Base-by-base conservation (phyloP, 2,888 invertebrate species). In the Erebia ligea region DNA sequence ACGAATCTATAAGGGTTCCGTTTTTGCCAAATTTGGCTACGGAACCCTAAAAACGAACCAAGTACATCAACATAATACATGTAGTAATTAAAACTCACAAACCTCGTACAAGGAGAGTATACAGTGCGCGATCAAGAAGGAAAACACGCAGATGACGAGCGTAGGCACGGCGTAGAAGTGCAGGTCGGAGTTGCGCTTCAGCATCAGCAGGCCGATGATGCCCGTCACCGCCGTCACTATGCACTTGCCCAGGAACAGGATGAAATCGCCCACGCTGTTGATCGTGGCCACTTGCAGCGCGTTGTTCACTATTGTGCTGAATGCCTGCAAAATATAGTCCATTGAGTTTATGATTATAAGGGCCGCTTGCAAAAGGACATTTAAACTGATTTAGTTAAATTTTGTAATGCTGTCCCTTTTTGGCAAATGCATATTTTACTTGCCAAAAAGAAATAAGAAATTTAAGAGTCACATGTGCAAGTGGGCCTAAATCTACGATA, bases 51-150 rank as follows among this genome's bases (percentile, higher is more conserved):
- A n/a, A n/a, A n/a, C n/a, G n/a, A n/a, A n/a, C n/a, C n/a, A n/a
- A n/a, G n/a, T n/a, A n/a, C n/a, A n/a, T n/a, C n/a, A n/a, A n/a
- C n/a, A n/a, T n/a, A n/a, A n/a, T n/a, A n/a, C n/a, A n/a, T n/a
- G n/a, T 34, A 34, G 34, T 34, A 34, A 34, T 34, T 6, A 34
- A 34, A 19, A 17, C 2, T 62, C 64, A 84, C 91, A 86, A 87
- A 98, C 98, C 96, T 99, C 98, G 83, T 98, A 99, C 4, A 99
- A 94, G 8, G 98, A 98, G 68, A 99, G 95, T 73, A 99, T 97
- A 86, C 98, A 97, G 84, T 99, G 98, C 9, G 98, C 97, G 76
- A 99, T 97, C 83, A 98, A 97, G 88, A 98, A 99, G 1, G 98
- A 95, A 87, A 97, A 98, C 62, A 98, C 89, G 80, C 97, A 96